These are phyloP conservation scores for Diaperis boleti DNA, from an alignment of 2,888 invertebrate genomes.

Conservation along the genomic window DNA sequence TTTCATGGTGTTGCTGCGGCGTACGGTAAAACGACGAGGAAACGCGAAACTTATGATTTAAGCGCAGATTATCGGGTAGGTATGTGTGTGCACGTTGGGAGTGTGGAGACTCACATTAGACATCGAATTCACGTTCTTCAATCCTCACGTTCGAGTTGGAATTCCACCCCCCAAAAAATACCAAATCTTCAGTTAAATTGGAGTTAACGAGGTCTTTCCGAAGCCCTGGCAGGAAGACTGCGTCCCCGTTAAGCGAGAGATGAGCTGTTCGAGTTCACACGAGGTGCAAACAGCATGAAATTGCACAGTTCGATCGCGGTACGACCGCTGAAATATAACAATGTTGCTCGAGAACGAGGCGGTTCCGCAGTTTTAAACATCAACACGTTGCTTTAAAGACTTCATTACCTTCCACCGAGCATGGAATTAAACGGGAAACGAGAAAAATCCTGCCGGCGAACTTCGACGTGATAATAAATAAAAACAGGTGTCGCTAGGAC, in stretches of 20 bases:
- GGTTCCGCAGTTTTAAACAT: conserved; percentile 28
- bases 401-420: conserved; percentile 30
- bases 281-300: conserved; percentile 57
- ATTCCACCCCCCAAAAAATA: too few species aligned
- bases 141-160: too few species aligned
- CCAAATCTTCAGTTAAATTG: too few species aligned
- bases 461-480: too few species aligned
- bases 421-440: conserved; percentile 33
- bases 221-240: background rate
- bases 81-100: conserved; percentile 12
- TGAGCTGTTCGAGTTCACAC: conserved; percentile 50
- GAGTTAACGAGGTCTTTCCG: too few species aligned
- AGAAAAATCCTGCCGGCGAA: too few species aligned
- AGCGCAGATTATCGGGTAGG: conserved; percentile 20
- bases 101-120: too few species aligned
- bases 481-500: too few species aligned
- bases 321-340: conserved; percentile 42
- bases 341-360: conserved; percentile 16
- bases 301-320: conserved; percentile 53
- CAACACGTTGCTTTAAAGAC: conserved; percentile 32
- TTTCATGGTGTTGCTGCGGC: conserved; percentile 25
- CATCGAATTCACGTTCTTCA: too few species aligned
- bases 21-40: conserved; percentile 22
- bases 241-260: background rate
- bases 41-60: conserved; percentile 32